These are phyloP conservation scores for Drosophila antonietae DNA, from an alignment of 2,888 invertebrate genomes.

Conservation along the genomic window DNA sequence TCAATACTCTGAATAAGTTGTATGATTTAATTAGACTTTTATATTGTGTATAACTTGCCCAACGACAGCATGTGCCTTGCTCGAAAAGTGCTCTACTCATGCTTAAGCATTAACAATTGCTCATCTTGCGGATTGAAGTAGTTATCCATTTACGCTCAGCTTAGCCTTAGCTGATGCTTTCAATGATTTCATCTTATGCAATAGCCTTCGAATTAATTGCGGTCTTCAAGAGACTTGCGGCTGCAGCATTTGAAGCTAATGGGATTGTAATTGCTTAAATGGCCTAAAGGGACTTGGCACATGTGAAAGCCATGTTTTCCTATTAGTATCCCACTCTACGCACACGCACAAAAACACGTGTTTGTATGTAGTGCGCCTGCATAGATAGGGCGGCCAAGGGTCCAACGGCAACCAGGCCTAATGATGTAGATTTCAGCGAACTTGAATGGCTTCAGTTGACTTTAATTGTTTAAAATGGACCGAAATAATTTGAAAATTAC, in stretches of 20 bases:
- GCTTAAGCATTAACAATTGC: neutral
- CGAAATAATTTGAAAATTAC: neutral
- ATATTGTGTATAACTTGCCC: no score
- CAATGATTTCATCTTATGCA: slow-evolving; percentile 2
- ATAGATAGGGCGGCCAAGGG: neutral
- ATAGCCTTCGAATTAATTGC: slow-evolving; percentile 11
- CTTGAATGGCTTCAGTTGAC: neutral
- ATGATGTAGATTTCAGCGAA: slow-evolving; percentile 3
- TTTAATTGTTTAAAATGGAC: slow-evolving; percentile 1
- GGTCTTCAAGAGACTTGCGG: neutral
- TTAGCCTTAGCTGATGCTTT: neutral
- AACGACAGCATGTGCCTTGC: neutral
- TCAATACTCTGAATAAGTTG: no score
- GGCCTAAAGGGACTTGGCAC: slow-evolving; percentile 11
- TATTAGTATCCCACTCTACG: slow-evolving; percentile 1
- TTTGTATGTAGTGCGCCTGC: neutral
- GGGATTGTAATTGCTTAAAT: slow-evolving; percentile 17
- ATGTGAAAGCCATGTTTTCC: slow-evolving; percentile 12
- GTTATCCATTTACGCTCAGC: neutral
- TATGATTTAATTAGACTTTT: no score
- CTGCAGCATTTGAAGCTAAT: neutral
- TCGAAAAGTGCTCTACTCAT: neutral
- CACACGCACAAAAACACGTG: neutral
- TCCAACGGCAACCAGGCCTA: neutral
- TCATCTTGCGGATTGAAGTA: neutral